Base-by-base conservation (phyloP, 2,797 vertebrate genomes). In the Microchirus variegatus region DNA sequence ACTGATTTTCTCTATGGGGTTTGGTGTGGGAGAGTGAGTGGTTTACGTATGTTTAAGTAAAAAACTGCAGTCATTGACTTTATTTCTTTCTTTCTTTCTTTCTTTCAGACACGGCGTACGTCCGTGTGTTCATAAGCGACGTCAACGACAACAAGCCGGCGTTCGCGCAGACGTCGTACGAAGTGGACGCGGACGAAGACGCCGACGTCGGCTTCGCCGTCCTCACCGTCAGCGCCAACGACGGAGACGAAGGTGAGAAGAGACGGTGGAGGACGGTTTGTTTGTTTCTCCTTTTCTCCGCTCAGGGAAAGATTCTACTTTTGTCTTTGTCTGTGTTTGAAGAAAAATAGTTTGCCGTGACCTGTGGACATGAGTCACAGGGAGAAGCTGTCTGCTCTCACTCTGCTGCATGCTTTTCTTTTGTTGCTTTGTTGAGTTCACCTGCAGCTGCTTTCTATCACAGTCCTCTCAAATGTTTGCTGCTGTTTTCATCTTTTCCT, bases 101-200 rank as follows among this genome's bases (percentile, higher is more conserved):
- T 13, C 73, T 86, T 75, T 60, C 87, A 96, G 95, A 96, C 90
- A 95, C 93, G 0, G 94, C 94, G 17, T 95, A 94, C 3, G 94
- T 96, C 77, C 92, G 89, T 0, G 44, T 97, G 75, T 95, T 95
- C 69, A 92, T 97, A 92, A 96, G 92, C 0, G 95, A 96, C 4
- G 92, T 96, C 77, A 96, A 96, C 47, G 96, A 97, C 87, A 97
- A 97, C 94, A 95, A 94, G 88, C 95, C 95, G 0, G 69, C 90
- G 15, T 98, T 96, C 61, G 85, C 91, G 14, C 93, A 91, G 70
- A 75, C 83, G 0, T 81, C 91, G 48, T 96, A 96, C 59, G 93
- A 95, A 84, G 93, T 94, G 0, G 93, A 88, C 43, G 93, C 94
- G 75, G 93, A 93, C 17, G 95, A 96, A 82, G 94, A 96, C 50